These are phyloP conservation scores for Tokudaia muenninki DNA, from an alignment of 2,797 vertebrate genomes.

Conservation along the genomic window DNA sequence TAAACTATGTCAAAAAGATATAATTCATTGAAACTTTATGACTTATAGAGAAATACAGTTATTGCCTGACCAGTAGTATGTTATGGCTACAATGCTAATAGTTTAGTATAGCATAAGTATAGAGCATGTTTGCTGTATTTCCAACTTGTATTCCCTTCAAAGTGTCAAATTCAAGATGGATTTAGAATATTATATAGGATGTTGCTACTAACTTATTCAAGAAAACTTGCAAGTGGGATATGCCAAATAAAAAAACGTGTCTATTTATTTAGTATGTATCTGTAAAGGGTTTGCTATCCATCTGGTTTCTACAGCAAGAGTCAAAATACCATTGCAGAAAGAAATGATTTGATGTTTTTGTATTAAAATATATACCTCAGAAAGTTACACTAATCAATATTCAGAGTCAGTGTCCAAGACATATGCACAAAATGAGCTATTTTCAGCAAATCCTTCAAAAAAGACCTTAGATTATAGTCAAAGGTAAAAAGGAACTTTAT, in stretches of 20 bases:
- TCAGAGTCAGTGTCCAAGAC: slow-evolving; percentile 20
- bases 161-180: slow-evolving; percentile 22
- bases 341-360: neutral
- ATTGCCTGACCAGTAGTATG: neutral
- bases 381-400: slow-evolving; percentile 59
- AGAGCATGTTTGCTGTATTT: neutral
- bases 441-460: slow-evolving; percentile 61
- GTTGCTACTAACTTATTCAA: slow-evolving; percentile 32
- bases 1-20: neutral
- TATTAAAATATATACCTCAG: neutral
- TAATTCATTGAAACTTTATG: neutral
- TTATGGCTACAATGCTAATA: neutral
- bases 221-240: neutral
- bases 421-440: slow-evolving; percentile 25
- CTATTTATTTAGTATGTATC: slow-evolving; percentile 49
- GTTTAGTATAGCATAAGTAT: neutral
- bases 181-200: neutral
- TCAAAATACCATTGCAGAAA: neutral
- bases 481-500: slow-evolving; percentile 70
- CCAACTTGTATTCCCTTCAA: slow-evolving; percentile 2
- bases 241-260: slow-evolving; percentile 42
- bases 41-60: neutral
- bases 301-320: slow-evolving; percentile 30
- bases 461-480: slow-evolving; percentile 58
- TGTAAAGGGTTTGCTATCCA: slow-evolving; percentile 44